Evolutionary conservation across 2,113 vertebrate genomes (phyloP).

Genomic region (Nipponia nippon): DNA sequence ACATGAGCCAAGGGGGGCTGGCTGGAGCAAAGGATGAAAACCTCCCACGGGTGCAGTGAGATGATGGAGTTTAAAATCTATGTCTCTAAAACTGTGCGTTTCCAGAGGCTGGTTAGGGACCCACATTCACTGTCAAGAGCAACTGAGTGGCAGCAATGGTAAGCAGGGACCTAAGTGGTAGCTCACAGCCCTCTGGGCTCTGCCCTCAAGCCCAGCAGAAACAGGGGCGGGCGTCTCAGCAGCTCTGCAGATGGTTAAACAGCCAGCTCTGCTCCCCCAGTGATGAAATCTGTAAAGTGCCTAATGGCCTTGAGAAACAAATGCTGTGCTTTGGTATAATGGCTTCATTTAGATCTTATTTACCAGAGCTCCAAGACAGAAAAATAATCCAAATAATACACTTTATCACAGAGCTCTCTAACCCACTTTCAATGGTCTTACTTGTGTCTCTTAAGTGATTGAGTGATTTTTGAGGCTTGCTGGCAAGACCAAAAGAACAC

Average conservation of each 20-base stretch:
- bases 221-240: fast-evolving
- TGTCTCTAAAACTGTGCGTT: not conserved
- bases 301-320: not conserved
- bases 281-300: not conserved
- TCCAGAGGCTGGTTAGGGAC: not conserved
- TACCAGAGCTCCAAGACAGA: not conserved
- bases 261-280: not conserved
- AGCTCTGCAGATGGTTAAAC: not conserved
- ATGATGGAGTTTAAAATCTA: not conserved
- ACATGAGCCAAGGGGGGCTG: fast-evolving
- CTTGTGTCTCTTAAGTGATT: not conserved
- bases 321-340: not conserved
- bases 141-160: not conserved
- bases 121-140: not conserved
- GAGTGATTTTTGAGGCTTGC: not conserved
- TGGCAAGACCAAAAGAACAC: not conserved
- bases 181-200: not conserved
- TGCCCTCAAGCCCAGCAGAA: not conserved
- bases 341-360: not conserved
- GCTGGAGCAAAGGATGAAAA: not conserved
- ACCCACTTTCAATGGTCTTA: not conserved
- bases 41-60: fast-evolving
- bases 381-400: not conserved
- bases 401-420: not conserved
- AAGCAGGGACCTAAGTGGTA: not conserved